Conservation (phyloP, 2,113 vertebrate genomes). For the Myrmecophaga tridactyla region DNA sequence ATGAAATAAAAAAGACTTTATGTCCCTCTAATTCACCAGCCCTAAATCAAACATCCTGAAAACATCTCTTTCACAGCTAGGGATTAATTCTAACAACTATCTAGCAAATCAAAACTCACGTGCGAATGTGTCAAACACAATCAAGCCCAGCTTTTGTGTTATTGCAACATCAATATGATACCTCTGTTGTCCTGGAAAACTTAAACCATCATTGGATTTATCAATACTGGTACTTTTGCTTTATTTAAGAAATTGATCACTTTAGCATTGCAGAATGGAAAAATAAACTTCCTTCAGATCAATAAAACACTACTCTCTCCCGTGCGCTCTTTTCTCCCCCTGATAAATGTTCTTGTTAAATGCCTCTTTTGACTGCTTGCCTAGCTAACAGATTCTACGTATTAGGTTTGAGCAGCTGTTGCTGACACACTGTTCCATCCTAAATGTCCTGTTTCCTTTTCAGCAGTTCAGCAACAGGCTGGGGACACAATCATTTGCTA, state of each 20-base stretch:
- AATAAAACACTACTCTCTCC: slow-evolving; percentile 59
- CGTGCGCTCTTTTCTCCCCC: neutral
- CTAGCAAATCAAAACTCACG: slow-evolving; percentile 53
- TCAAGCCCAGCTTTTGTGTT: slow-evolving; percentile 59
- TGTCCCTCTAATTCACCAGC: slow-evolving; percentile 55
- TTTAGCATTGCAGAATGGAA: slow-evolving; percentile 74
- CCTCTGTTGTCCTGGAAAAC: slow-evolving; percentile 71
- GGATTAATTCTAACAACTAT: slow-evolving; percentile 66
- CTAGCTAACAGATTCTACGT: slow-evolving; percentile 60
- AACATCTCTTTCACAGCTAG: slow-evolving; percentile 58
- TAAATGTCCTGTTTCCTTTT: slow-evolving; percentile 18
- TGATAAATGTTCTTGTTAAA: slow-evolving; percentile 67
- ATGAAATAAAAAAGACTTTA: slow-evolving; percentile 32
- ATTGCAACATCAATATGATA: slow-evolving; percentile 38
- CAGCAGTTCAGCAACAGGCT: neutral
- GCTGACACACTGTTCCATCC: slow-evolving; percentile 25
- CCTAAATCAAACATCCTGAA: slow-evolving; percentile 57
- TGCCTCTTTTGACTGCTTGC: slow-evolving; percentile 55
- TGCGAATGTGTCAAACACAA: slow-evolving; percentile 47
- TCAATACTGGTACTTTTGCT: slow-evolving; percentile 70
- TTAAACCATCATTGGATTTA: slow-evolving; percentile 68
- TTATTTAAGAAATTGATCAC: slow-evolving; percentile 81
- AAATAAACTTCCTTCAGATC: slow-evolving; percentile 79
- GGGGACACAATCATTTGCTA: neutral
- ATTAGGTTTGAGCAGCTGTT: slow-evolving; percentile 51